Conservation (phyloP, 2,113 vertebrate species). For the Probosciger aterrimus region DNA sequence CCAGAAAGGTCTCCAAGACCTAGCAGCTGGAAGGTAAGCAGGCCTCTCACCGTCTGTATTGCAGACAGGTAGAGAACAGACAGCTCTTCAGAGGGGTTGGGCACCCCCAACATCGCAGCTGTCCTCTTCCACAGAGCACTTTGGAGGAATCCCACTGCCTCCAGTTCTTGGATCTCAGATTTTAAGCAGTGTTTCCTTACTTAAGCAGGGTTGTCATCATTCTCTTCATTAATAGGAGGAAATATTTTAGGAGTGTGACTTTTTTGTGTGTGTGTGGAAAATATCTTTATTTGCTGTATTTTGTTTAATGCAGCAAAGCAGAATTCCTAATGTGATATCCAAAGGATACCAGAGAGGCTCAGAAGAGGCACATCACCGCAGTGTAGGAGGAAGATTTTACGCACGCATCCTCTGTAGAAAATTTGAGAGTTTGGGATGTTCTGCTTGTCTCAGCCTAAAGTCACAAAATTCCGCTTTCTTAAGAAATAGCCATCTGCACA, state of each 20-base stretch:
- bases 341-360: not conserved
- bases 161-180: not conserved
- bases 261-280: not conserved
- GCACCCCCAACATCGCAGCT: not conserved
- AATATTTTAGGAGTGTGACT: not conserved
- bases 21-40: slow-evolving; percentile 25
- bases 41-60: not conserved
- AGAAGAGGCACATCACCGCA: not conserved
- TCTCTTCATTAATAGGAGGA: not conserved
- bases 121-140: not conserved
- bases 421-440: slow-evolving; percentile 61
- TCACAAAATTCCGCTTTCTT: slow-evolving; percentile 61
- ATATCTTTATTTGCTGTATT: not conserved
- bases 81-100: not conserved
- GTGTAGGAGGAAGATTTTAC: not conserved
- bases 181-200: not conserved
- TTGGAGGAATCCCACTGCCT: not conserved
- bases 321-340: slow-evolving; percentile 49
- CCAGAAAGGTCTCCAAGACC: not conserved
- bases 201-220: not conserved
- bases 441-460: slow-evolving; percentile 69
- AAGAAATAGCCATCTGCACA: slow-evolving; percentile 65
- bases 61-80: not conserved
- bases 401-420: slow-evolving; percentile 40
- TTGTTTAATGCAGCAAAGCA: slow-evolving; percentile 47